Evolutionary conservation across 2,797 vertebrate genomes (phyloP).

Genomic region (Emys orbicularis): DNA sequence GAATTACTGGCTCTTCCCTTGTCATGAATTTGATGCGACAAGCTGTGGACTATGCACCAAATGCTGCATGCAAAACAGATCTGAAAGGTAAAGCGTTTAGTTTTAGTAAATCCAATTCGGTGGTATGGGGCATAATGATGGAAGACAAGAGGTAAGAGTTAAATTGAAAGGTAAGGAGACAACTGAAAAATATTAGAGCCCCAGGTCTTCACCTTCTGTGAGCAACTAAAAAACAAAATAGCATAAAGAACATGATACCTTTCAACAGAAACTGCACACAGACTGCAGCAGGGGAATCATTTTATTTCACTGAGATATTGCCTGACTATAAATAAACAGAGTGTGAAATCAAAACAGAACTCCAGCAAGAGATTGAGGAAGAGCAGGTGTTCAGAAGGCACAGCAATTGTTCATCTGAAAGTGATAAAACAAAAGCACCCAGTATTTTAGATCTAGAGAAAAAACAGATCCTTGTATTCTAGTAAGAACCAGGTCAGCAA

Average conservation of each 20-base stretch:
- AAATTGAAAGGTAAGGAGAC: conserved; percentile 61
- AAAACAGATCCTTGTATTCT: neutral
- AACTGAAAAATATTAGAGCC: conserved; percentile 55
- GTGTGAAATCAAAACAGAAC: conserved; percentile 78
- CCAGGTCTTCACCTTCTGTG: conserved; percentile 62
- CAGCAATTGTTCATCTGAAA: neutral
- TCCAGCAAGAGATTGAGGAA: conserved; percentile 19
- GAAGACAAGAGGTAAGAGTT: conserved; percentile 62
- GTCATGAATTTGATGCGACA: neutral
- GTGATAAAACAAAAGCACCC: conserved; percentile 17
- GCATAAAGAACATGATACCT: conserved; percentile 34
- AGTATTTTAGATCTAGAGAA: conserved; percentile 20
- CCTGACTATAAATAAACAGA: conserved; percentile 61
- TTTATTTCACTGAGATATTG: conserved; percentile 51
- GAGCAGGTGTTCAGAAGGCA: neutral
- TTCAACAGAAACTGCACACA: conserved; percentile 52
- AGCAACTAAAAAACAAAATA: conserved; percentile 41
- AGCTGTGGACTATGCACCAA: neutral
- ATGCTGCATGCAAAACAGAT: neutral
- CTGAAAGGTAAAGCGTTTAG: neutral
- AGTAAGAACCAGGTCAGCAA: neutral
- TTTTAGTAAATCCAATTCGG: conserved; percentile 41
- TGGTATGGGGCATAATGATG: conserved; percentile 32
- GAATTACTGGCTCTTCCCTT: neutral
- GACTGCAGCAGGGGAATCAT: neutral